These are phyloP conservation scores for Hydropsyche betteni DNA, from an alignment of 2,888 invertebrate genomes.

Conservation along the genomic window DNA sequence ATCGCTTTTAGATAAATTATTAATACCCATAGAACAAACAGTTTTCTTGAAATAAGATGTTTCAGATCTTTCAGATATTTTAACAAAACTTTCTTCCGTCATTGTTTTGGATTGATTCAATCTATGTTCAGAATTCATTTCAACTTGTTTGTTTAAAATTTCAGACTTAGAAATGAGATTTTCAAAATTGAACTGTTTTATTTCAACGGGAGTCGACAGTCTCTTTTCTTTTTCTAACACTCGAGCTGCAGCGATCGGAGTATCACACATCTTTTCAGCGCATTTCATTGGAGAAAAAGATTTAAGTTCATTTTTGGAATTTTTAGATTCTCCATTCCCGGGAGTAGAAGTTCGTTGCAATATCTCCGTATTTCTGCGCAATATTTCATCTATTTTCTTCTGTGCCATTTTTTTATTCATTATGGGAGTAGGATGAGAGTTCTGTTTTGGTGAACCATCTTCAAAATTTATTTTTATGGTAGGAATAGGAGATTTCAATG, in stretches of 20 bases:
- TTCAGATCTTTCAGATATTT: constrained; percentile 60
- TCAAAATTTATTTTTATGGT: constrained; percentile 45
- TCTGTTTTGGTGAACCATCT: constrained; percentile 7
- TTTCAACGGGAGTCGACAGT: constrained; percentile 53
- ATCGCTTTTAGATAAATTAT: constrained; percentile 58
- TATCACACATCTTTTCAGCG: constrained; percentile 9
- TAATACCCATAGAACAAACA: constrained; percentile 55
- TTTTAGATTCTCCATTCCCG: constrained; percentile 13
- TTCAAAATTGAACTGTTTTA: constrained; percentile 64
- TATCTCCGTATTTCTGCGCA: constrained; percentile 48
- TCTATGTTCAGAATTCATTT: constrained; percentile 61
- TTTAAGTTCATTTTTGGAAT: constrained; percentile 30
- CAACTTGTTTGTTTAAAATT: constrained; percentile 62
- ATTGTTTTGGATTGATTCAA: constrained; percentile 54
- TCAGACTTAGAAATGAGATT: constrained; percentile 65
- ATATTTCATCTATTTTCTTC: constrained; percentile 49
- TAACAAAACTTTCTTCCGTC: constrained; percentile 48
- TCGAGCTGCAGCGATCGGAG: neutral
- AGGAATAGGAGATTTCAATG: constrained; percentile 43
- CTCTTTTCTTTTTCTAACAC: constrained; percentile 54
- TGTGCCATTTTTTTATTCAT: constrained; percentile 39
- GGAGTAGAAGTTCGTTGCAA: constrained; percentile 42
- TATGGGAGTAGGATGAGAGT: constrained; percentile 6
- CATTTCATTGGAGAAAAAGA: constrained; percentile 16
- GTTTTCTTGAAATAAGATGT: constrained; percentile 65